Conservation (phyloP, 2,113 vertebrate species). For the Illadopsis cleaveri region DNA sequence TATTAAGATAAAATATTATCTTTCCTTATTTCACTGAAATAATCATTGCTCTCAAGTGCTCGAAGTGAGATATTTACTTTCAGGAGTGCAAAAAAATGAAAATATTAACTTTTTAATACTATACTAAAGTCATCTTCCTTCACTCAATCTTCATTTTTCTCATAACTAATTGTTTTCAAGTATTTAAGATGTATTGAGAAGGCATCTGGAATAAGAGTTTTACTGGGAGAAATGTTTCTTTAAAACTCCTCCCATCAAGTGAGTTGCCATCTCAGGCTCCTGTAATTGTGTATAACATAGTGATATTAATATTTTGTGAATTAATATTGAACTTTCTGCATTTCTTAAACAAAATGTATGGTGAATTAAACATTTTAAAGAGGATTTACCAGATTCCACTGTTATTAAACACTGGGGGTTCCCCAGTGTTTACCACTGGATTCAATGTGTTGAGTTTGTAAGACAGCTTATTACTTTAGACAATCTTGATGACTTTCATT, state of each 20-base stretch:
- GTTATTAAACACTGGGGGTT: neutral
- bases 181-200: neutral
- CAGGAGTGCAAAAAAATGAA: neutral
- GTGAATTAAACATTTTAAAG: neutral
- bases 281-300: neutral
- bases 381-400: neutral
- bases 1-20: neutral
- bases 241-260: neutral
- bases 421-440: neutral
- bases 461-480: neutral
- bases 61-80: neutral
- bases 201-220: neutral
- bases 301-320: neutral
- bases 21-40: neutral
- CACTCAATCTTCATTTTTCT: neutral
- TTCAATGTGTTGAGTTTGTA: neutral
- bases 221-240: neutral
- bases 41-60: neutral
- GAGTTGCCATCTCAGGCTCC: neutral
- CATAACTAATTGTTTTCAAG: neutral
- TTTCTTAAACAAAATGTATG: neutral
- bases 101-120: neutral
- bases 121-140: neutral
- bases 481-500: neutral
- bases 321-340: neutral